Evolutionary conservation across 2,797 vertebrate species (phyloP).

Genomic region (Gymnothorax reevesii): DNA sequence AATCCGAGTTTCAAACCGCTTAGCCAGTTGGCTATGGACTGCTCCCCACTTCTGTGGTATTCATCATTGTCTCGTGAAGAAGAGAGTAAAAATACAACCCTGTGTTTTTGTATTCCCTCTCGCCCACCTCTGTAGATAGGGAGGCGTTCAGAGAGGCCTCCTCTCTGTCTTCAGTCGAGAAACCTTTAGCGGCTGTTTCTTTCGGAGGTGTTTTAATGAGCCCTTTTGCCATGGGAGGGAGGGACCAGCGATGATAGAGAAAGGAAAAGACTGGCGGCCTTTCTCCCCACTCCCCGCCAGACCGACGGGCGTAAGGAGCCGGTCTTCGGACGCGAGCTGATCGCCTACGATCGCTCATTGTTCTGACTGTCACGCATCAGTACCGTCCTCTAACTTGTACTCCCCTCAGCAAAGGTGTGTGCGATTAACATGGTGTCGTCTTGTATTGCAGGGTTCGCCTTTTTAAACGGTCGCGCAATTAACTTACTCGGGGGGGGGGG

Average conservation of each 20-base stretch:
- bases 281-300: not conserved
- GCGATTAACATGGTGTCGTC: conserved; percentile 48
- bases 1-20: no score
- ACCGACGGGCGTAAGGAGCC: conserved; percentile 17
- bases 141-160: not conserved
- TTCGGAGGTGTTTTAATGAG: not conserved
- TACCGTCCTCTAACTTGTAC: conserved; percentile 28
- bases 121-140: not conserved
- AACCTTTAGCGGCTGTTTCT: not conserved
- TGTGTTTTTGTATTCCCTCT: no score
- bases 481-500: no score
- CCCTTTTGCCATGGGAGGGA: not conserved
- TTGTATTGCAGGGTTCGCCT: not conserved
- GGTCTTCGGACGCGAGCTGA: conserved; percentile 42
- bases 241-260: not conserved
- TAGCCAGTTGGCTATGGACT: no score
- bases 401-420: conserved; percentile 60
- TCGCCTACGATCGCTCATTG: conserved; percentile 57
- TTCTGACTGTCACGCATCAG: conserved; percentile 55
- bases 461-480: not conserved
- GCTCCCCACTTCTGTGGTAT: no score
- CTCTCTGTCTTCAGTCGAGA: not conserved
- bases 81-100: no score
- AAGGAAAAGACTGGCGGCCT: not conserved
- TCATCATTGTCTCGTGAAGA: no score